Base-by-base conservation (phyloP, 2,797 vertebrate genomes). In the Lophotriccus pileatus region DNA sequence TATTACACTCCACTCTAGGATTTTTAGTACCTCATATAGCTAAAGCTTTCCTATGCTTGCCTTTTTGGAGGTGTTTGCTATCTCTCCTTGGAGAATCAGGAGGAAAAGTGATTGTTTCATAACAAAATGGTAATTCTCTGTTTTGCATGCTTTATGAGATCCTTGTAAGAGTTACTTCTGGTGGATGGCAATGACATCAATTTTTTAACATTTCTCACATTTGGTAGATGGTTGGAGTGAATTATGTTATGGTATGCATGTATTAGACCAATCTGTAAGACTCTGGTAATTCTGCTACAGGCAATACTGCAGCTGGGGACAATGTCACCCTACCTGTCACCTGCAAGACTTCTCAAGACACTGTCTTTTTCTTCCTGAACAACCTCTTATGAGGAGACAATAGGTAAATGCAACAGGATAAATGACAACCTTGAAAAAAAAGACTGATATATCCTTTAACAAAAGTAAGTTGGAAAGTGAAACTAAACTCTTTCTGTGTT, bases 191-290 rank as follows among this genome's bases (percentile, higher is more conserved):
- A 47, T 59, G 1, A 22, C 8, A 20, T 21, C 0, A 5, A 14
- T 76, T 76, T 84, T 67, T 56, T 60, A 41, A 8, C 17, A 32
- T 20, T 25, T 80, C 32, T 77, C 41, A 28, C 13, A 49, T 59
- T 72, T 59, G 58, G 18, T 32, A 46, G 52, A 53, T 70, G 32
- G 10, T 47, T 74, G 50, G 18, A 69, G 30, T 18, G 21, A 21
- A 27, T 8, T 56, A 25, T 37, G 14, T 41, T 74, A 53, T 0
- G 1, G 6, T 9, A 23, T 25, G 9, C 2, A 8, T 20, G 25
- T 10, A 12, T 64, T 43, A 64, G 37, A 95, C 17, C 10, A 13
- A 32, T 8, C 12, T 46, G 36, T 34, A 60, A 41, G 27, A 55
- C 53, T 73, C 5, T 67, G 37, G 37, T 67, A 13, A 2, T 50